phyloP scores from a whole-genome alignment of 2,113 vertebrate genomes.

The Pionites leucogaster region DNA sequence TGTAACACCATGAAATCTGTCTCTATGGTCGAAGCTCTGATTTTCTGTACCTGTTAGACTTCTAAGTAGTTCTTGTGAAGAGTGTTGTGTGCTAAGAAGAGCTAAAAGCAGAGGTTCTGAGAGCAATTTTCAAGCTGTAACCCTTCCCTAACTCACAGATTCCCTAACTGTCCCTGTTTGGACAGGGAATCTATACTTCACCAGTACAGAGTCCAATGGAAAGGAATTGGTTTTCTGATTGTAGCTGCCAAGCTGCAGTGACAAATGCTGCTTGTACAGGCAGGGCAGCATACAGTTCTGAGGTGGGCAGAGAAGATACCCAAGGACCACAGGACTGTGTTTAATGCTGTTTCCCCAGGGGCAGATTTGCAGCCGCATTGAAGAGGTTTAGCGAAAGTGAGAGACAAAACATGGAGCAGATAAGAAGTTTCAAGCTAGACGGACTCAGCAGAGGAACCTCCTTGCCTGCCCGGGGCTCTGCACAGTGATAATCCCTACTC shows the following conservation, averaged over 20 bases:
- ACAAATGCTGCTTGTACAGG: background rate
- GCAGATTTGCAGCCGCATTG: background rate
- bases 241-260: fast-evolving
- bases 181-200: background rate
- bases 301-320: background rate
- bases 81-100: background rate
- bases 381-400: background rate
- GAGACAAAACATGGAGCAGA: background rate
- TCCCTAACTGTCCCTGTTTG: background rate
- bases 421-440: background rate
- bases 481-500: background rate
- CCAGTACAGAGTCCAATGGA: background rate
- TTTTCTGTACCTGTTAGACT: background rate
- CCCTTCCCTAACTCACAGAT: background rate
- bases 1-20: background rate
- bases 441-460: background rate
- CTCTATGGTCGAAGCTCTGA: fast-evolving
- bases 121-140: background rate
- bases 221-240: background rate
- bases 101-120: background rate
- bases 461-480: background rate
- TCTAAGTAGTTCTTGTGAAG: background rate
- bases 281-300: fast-evolving
- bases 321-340: background rate
- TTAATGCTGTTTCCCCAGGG: background rate